phyloP scores from a whole-genome alignment of 2,797 vertebrate species.

The Sebastolobus altivelis region DNA sequence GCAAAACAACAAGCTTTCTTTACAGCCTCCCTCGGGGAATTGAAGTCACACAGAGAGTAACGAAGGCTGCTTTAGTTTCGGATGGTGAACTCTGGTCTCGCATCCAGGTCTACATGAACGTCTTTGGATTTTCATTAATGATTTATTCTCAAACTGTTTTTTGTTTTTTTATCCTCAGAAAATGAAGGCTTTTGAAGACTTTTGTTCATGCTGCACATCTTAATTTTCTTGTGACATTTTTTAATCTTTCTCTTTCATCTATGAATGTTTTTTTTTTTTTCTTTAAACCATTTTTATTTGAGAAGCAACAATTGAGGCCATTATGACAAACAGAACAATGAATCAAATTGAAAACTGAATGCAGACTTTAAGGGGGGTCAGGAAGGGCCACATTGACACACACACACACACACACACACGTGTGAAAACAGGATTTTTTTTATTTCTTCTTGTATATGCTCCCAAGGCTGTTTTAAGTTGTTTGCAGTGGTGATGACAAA shows the following conservation, averaged over 20 bases:
- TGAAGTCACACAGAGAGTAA: conserved; percentile 35
- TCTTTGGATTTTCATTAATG: not conserved
- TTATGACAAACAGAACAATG: conserved; percentile 3
- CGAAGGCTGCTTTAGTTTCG: conserved; percentile 22
- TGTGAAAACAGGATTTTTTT: not conserved
- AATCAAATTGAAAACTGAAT: not conserved
- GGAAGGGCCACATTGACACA: not conserved
- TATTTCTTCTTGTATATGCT: conserved; percentile 7
- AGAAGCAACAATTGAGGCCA: not conserved
- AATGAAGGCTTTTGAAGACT: not conserved
- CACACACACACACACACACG: not conserved
- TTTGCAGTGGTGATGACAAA: not conserved
- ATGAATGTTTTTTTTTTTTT: not conserved
- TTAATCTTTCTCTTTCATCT: conserved; percentile 3
- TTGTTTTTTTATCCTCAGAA: not conserved
- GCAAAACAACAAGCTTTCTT: conserved; percentile 52
- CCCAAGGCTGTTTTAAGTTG: conserved; percentile 25
- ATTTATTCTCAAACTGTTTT: conserved; percentile 1
- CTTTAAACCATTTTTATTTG: not conserved
- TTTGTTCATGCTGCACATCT: not conserved
- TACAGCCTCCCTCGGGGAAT: conserved; percentile 29
- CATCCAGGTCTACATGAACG: conserved; percentile 8
- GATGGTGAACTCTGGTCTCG: not conserved
- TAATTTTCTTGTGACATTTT: conserved; percentile 3
- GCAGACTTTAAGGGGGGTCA: conserved; percentile 1